These are phyloP conservation scores for Xanthorhoe spadicearia DNA, from an alignment of 2,888 invertebrate genomes.

Conservation along the genomic window DNA sequence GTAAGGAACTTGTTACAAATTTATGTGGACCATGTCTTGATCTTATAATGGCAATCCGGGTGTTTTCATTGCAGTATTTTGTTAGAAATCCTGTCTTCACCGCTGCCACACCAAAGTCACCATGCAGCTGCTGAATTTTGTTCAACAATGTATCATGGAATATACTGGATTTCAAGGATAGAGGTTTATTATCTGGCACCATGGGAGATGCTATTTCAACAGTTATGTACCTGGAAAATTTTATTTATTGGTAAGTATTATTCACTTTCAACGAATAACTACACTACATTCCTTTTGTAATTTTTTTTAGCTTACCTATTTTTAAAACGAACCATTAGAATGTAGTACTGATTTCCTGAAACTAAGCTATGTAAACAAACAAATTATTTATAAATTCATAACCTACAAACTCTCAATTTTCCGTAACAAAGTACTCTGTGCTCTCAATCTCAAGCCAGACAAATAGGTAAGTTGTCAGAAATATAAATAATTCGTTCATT, in stretches of 20 bases:
- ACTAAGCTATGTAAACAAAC: too few relatives aligned
- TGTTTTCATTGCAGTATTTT: slow-evolving; percentile 91
- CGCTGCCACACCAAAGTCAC: slow-evolving; percentile 90
- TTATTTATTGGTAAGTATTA: not conserved
- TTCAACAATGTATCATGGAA: slow-evolving; percentile 84
- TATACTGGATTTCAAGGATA: slow-evolving; percentile 79
- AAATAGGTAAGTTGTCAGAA: too few relatives aligned
- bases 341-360: not conserved
- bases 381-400: too few relatives aligned
- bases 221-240: slow-evolving; percentile 86
- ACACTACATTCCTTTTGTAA: not conserved
- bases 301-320: slow-evolving; percentile 78
- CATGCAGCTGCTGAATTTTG: slow-evolving; percentile 88
- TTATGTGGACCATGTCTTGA: slow-evolving; percentile 90
- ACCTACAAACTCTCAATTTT: too few relatives aligned
- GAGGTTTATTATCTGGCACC: slow-evolving; percentile 75
- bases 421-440: too few relatives aligned
- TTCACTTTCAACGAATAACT: not conserved
- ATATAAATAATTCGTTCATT: too few relatives aligned
- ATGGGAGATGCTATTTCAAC: slow-evolving; percentile 85
- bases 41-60: slow-evolving; percentile 89
- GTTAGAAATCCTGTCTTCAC: slow-evolving; percentile 89
- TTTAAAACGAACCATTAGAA: slow-evolving; percentile 87
- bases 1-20: slow-evolving; percentile 88
- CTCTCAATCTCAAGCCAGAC: too few relatives aligned